A percentile compares a stretch with the other conserved stretches of the same genome.
Conservation (phyloP, 2,888 invertebrate species). For the Thera britannica region DNA sequence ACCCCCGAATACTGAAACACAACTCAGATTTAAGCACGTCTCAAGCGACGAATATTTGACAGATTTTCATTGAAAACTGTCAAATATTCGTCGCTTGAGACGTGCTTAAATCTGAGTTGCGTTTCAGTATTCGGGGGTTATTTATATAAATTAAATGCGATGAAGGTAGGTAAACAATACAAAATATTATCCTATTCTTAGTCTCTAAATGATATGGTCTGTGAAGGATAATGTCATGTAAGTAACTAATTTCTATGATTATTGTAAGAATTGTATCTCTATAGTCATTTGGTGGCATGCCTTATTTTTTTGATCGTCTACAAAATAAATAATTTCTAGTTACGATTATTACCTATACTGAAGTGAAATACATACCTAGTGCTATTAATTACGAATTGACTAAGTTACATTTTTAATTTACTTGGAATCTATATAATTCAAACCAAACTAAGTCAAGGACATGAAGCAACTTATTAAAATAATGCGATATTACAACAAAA, state of each 20-base stretch:
- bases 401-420: conserved; percentile 43
- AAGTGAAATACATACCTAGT: conserved; percentile 4
- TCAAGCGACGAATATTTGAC: too few species aligned
- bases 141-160: conserved; percentile 7
- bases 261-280: conserved; percentile 18
- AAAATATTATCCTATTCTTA: conserved; percentile 30
- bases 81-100: too few species aligned
- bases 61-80: too few species aligned
- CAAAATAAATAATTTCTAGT: conserved; percentile 2
- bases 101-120: too few species aligned
- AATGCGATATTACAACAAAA: not conserved
- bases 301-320: conserved; percentile 5
- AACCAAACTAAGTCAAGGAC: conserved; percentile 5
- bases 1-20: too few species aligned
- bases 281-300: conserved; percentile 3
- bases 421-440: not conserved
- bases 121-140: too few species aligned
- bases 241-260: conserved; percentile 13
- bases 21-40: too few species aligned
- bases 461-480: not conserved
- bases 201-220: conserved; percentile 76
- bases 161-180: conserved; percentile 20
- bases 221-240: conserved; percentile 47
- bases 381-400: conserved; percentile 56
- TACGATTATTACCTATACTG: not conserved